These are phyloP conservation scores for Linepithema humile DNA, from an alignment of 1,140 invertebrate species.

Conservation along the genomic window DNA sequence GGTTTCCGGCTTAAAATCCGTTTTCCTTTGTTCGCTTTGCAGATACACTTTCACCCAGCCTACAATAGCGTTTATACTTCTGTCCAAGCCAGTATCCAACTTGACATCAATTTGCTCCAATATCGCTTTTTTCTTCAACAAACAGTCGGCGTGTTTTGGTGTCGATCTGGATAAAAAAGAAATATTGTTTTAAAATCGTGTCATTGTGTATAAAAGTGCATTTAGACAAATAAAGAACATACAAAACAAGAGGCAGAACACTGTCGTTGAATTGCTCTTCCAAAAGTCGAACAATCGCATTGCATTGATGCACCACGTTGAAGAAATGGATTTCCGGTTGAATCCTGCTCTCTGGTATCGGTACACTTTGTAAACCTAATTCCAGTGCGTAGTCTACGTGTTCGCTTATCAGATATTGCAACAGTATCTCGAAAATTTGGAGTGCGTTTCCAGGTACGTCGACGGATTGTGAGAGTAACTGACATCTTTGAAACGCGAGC, in stretches of 20 bases:
- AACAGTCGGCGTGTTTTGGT: conserved; percentile 93
- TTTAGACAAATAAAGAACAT: conserved; percentile 70
- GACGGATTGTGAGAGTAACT: conserved; percentile 91
- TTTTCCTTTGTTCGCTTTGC: conserved; percentile 97
- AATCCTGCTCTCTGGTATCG: conserved; percentile 93
- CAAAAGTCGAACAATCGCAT: conserved; percentile 97
- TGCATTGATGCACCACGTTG: conserved; percentile 96
- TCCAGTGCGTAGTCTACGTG: conserved; percentile 99
- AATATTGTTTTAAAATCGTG: conserved; percentile 14
- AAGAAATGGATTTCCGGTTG: conserved; percentile 97
- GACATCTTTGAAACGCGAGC: conserved; percentile 95
- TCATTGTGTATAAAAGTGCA: not conserved
- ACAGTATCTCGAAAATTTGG: conserved; percentile 93
- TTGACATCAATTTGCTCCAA: conserved; percentile 96
- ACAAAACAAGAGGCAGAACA: conserved; percentile 95
- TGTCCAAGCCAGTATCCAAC: conserved; percentile 95
- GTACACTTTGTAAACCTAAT: conserved; percentile 95
- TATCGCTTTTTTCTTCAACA: conserved; percentile 94
- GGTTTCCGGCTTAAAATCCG: conserved; percentile 97
- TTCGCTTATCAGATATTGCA: conserved; percentile 95
- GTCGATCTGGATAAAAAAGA: conserved; percentile 90
- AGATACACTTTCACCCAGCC: conserved; percentile 96
- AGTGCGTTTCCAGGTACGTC: conserved; percentile 93
- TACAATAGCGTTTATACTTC: conserved; percentile 93
- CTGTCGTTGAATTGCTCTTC: conserved; percentile 97